phyloP scores from a whole-genome alignment of 1,140 invertebrate genomes.

The Drosophila truncata region DNA sequence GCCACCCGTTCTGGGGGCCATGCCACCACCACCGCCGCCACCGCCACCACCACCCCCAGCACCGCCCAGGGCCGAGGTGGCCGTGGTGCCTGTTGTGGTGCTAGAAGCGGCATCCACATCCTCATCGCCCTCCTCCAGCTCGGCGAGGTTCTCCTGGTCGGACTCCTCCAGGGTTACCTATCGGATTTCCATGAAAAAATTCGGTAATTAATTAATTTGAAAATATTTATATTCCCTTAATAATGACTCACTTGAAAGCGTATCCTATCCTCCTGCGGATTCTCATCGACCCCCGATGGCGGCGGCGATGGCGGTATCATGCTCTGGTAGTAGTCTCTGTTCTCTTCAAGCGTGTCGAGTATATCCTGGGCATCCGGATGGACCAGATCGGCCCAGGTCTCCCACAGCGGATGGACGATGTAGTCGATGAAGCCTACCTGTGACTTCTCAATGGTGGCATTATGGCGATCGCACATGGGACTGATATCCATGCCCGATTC shows the following conservation, averaged over 20 bases:
- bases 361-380: constrained; percentile 99
- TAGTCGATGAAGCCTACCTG: constrained; percentile 99
- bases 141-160: constrained; percentile 88
- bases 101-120: constrained; percentile 82
- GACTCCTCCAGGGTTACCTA: constrained; percentile 95
- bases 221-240: not conserved
- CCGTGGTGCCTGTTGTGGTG: constrained; percentile 61
- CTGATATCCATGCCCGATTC: constrained; percentile 98
- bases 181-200: constrained; percentile 36
- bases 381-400: constrained; percentile 99
- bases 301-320: constrained; percentile 93
- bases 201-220: not conserved
- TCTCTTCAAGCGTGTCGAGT: constrained; percentile 98
- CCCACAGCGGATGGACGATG: constrained; percentile 99
- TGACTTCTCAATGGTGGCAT: constrained; percentile 98
- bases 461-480: constrained; percentile 98
- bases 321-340: constrained; percentile 98
- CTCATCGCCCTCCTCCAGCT: constrained; percentile 87
- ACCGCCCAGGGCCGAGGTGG: constrained; percentile 50
- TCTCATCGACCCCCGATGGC: constrained; percentile 87
- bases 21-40: constrained; percentile 72
- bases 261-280: constrained; percentile 88
- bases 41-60: constrained; percentile 46
- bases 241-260: constrained; percentile 87
- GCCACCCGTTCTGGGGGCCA: constrained; percentile 85